Evolutionary conservation across 1,140 invertebrate species (phyloP), one percentile per base, ranked within the genome.

Genomic region (Planococcus citri): DNA sequence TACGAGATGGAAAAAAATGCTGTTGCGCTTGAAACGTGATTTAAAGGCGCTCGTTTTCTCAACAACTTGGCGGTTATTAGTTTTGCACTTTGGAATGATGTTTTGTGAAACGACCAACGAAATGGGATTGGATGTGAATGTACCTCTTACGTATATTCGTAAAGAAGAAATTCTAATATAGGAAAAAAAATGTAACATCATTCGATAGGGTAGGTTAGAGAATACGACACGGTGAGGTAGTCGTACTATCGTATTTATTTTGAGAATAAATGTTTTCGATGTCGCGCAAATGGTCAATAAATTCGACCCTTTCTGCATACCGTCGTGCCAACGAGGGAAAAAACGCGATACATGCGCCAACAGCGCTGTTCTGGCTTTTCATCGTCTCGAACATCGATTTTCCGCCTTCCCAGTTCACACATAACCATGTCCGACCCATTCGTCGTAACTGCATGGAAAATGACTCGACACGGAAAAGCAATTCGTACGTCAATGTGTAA

Each of bases 321-420:
- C 60, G 21, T 24, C 60, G 25, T 24, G 60, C 60, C 60, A 25
- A 64, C 10, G 21, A 20, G 60, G 60, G 20, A 64, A 64, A n/a
- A n/a, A 64, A 64, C 60, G 20, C 60, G 60, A 64, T 64, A 64
- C 60, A 64, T 64, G 60, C 60, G 60, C 60, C 60, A 25, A 64
- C 20, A 24, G 60, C 21, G 25, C 22, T 64, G 17, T 25, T 24
- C 20, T 14, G 17, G 4, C 60, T 64, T 27, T 27, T 64, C 60
- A 6, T 27, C 25, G 21, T 27, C 17, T 58, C 60, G 60, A 64
- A 64, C 60, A 64, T 64, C 60, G 60, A 64, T 64, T 64, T 64
- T 64, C 60, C 60, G 25, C 60, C 24, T 6, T 64, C 60, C 60
- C 60, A n/a, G n/a, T n/a, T n/a, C n/a, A n/a, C n/a, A 27, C 60